These are phyloP conservation scores for Pelodytes ibericus DNA, from an alignment of 2,797 vertebrate species.

Conservation along the genomic window DNA sequence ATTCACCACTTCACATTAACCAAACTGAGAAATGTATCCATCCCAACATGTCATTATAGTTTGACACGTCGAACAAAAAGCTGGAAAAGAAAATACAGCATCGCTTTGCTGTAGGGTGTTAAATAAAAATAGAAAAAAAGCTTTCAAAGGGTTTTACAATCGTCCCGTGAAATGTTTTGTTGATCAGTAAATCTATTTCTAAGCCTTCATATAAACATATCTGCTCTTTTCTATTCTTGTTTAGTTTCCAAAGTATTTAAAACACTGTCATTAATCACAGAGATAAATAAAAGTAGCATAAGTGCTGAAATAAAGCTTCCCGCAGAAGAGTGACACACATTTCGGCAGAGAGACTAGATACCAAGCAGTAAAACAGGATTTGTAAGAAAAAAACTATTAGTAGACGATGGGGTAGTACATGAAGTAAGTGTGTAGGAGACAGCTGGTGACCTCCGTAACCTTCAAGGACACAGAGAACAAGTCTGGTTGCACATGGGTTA, in stretches of 20 bases:
- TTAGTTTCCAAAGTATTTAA: conserved; percentile 34
- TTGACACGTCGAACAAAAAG: conserved; percentile 3
- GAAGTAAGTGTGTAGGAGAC: neutral
- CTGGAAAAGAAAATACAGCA: neutral
- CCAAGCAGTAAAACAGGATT: conserved; percentile 50
- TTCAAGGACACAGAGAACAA: neutral
- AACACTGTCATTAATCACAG: conserved; percentile 51
- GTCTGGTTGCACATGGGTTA: conserved; percentile 11
- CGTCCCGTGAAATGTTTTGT: conserved; percentile 40
- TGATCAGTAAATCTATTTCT: conserved; percentile 33
- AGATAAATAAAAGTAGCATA: conserved; percentile 37
- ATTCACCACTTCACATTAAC: neutral
- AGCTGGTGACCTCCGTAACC: neutral
- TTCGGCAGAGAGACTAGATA: conserved; percentile 25
- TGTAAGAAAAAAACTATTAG: conserved; percentile 2
- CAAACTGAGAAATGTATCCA: neutral
- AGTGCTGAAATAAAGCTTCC: conserved; percentile 38
- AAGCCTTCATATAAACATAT: conserved; percentile 39
- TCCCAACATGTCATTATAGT: neutral
- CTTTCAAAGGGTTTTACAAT: conserved; percentile 14
- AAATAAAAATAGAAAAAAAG: neutral
- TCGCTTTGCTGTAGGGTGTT: neutral
- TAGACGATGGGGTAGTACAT: neutral
- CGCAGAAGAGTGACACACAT: conserved; percentile 40
- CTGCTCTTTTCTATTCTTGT: conserved; percentile 41